These are phyloP conservation scores for Ernsta delagoae DNA, from an alignment of 2,888 invertebrate species.

Conservation along the genomic window DNA sequence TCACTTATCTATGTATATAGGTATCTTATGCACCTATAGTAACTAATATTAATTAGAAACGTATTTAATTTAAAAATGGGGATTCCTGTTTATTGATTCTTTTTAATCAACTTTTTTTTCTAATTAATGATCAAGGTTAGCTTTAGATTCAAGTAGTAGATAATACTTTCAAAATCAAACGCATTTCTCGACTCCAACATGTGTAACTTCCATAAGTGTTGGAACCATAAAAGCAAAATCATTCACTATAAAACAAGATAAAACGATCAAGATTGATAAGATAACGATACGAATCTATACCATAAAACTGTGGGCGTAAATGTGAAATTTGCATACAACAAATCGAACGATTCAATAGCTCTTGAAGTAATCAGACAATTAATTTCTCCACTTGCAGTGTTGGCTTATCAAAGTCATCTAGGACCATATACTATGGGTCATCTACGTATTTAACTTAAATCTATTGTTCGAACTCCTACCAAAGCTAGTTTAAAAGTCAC, in stretches of 20 bases:
- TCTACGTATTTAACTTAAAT: conserved; percentile 70
- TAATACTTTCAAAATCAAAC: background rate
- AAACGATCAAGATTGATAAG: conserved; percentile 16
- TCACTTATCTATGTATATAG: no score
- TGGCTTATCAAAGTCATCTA: no score
- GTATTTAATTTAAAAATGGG: no score
- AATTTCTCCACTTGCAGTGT: conserved; percentile 51
- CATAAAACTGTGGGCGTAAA: conserved; percentile 27
- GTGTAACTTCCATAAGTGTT: conserved; percentile 24
- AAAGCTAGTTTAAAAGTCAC: conserved; percentile 71
- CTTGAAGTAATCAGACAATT: conserved; percentile 54
- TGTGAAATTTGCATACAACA: conserved; percentile 40
- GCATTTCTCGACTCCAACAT: conserved; percentile 7
- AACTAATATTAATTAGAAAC: no score
- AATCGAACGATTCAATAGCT: conserved; percentile 48
- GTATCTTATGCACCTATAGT: no score
- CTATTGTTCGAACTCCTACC: conserved; percentile 69
- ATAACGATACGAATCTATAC: conserved; percentile 16
- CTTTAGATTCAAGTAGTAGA: no score
- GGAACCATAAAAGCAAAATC: conserved; percentile 12
- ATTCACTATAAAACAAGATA: conserved; percentile 7
- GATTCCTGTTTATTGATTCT: no score
- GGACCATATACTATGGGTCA: conserved; percentile 45
- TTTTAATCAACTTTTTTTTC: no score
- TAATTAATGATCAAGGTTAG: no score